Evolutionary conservation across 2,888 invertebrate genomes (phyloP), one percentile per base, ranked within the genome.

Genomic region (Brachynemurus nebulosus): DNA sequence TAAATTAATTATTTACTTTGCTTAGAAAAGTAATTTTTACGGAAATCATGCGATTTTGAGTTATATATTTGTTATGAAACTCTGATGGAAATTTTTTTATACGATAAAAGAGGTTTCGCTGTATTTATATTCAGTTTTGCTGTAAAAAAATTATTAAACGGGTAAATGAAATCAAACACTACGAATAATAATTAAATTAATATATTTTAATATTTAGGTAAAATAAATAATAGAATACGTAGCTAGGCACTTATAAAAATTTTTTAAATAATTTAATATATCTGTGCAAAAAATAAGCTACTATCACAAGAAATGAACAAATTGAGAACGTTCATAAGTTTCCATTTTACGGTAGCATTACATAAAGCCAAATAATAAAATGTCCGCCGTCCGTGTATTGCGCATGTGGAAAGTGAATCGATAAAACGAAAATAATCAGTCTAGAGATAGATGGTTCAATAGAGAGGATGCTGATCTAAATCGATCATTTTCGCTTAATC

Each of bases 161-260:
- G n/a, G n/a, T n/a, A n/a, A n/a, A n/a, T n/a, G n/a, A n/a, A n/a
- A n/a, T n/a, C n/a, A n/a, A n/a, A n/a, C n/a, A n/a, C n/a, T n/a
- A n/a, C n/a, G n/a, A n/a, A n/a, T n/a, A n/a, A n/a, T n/a, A n/a
- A n/a, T n/a, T n/a, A n/a, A n/a, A n/a, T n/a, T n/a, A n/a, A n/a
- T n/a, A n/a, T n/a, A n/a, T n/a, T n/a, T n/a, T n/a, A n/a, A n/a
- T n/a, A n/a, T n/a, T n/a, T n/a, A n/a, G n/a, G n/a, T n/a, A n/a
- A n/a, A n/a, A n/a, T n/a, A 33, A 33, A 33, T 33, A 33, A 33
- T 14, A 33, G n/a, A 33, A 4, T 33, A 14, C 16, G 33, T 33
- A 33, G 33, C 33, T 16, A 33, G 33, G 33, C 33, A 33, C 33
- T 33, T 33, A 33, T 33, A 33, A 33, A 33, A 33, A 33, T 25